These are phyloP conservation scores for Bungarus multicinctus DNA, from an alignment of 2,113 vertebrate species.

Conservation along the genomic window DNA sequence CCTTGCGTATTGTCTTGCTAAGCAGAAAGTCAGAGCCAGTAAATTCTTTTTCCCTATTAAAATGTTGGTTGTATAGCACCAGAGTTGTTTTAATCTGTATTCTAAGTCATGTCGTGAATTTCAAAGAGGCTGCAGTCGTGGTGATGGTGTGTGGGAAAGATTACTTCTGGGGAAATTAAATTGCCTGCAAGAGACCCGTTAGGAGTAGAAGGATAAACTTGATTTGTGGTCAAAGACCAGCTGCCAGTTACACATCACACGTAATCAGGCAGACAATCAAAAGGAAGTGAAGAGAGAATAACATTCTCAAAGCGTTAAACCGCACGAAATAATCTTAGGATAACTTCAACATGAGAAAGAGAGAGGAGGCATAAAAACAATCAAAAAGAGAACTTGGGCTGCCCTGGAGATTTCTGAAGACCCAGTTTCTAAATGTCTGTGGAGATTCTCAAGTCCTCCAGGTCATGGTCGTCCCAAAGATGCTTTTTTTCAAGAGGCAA, in stretches of 20 bases:
- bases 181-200: background rate
- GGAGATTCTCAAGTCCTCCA: too few relatives aligned
- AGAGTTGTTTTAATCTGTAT: background rate
- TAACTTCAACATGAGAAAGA: background rate
- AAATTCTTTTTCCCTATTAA: background rate
- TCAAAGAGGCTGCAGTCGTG: background rate
- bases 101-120: background rate
- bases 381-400: background rate
- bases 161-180: background rate
- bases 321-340: background rate
- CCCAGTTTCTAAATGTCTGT: too few relatives aligned
- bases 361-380: background rate
- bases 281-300: background rate
- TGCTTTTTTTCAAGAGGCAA: too few relatives aligned
- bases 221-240: background rate
- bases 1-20: constrained; percentile 52
- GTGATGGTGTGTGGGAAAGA: background rate
- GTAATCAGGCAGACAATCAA: background rate
- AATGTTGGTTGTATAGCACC: background rate
- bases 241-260: background rate
- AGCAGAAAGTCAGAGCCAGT: background rate
- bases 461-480: too few relatives aligned
- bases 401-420: background rate
- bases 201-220: background rate
- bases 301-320: background rate